Evolutionary conservation across 30 jellyfish, hydroid and myxozoan species (phyloP).

Genomic region (Aurelia sp.): DNA sequence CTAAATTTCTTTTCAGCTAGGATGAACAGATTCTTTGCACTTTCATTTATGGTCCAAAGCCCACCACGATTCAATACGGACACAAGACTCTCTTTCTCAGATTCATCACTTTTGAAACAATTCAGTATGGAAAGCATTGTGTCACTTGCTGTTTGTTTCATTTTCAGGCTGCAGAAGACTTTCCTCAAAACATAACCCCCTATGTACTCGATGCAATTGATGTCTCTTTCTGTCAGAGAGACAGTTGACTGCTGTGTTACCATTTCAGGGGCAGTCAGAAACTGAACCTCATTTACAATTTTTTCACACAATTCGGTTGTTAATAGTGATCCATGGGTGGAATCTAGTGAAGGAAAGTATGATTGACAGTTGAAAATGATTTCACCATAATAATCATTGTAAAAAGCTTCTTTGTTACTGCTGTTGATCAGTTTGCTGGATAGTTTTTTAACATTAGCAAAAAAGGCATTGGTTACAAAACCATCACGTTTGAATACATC

Average conservation of each 20-base stretch:
- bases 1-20: too few species aligned
- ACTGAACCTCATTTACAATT: slow-evolving; percentile 42
- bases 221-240: slow-evolving; percentile 19
- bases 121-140: slow-evolving; percentile 39
- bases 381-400: slow-evolving; percentile 26
- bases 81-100: slow-evolving; percentile 22
- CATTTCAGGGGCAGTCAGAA: slow-evolving; percentile 12
- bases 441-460: slow-evolving; percentile 25
- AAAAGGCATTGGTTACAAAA: slow-evolving; percentile 35
- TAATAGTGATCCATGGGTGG: slow-evolving; percentile 29
- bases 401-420: slow-evolving; percentile 41
- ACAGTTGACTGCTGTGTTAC: slow-evolving; percentile 35
- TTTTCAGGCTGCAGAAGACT: slow-evolving; percentile 21
- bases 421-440: slow-evolving; percentile 39
- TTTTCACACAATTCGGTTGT: too few species aligned
- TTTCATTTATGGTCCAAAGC: slow-evolving; percentile 13
- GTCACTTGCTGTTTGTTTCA: slow-evolving; percentile 30
- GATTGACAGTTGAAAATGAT: slow-evolving; percentile 27
- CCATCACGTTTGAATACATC: too few species aligned
- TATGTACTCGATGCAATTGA: slow-evolving; percentile 30
- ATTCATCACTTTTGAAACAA: slow-evolving; percentile 32
- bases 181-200: too few species aligned
- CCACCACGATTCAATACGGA: slow-evolving; percentile 41
- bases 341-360: slow-evolving; percentile 24
- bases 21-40: slow-evolving; percentile 46